Evolutionary conservation across 2,797 vertebrate species (phyloP).

Genomic region (Jordanella pulchra): DNA sequence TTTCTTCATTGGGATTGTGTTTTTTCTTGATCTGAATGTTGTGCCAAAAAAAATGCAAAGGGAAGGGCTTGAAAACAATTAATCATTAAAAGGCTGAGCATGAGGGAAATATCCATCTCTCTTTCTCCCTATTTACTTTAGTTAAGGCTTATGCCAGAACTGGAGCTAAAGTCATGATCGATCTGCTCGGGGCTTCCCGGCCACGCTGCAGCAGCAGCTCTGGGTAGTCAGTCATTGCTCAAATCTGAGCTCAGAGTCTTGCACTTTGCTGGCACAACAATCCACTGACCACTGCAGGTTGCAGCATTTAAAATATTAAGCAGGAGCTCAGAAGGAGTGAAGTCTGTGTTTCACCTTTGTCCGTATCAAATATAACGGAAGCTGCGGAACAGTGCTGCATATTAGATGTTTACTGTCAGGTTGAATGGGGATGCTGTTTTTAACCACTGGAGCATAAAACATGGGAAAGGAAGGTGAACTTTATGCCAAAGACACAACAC

Average conservation of each 20-base stretch:
- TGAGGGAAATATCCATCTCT: conserved; percentile 64
- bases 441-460: conserved; percentile 5
- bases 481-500: not conserved
- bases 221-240: conserved; percentile 62
- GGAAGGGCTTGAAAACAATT: conserved; percentile 61
- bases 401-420: conserved; percentile 29
- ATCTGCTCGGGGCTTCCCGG: conserved; percentile 59
- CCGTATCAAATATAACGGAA: conserved; percentile 38
- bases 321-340: conserved; percentile 52
- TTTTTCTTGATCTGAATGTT: conserved; percentile 35
- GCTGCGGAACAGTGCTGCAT: conserved; percentile 34
- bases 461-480: conserved; percentile 3
- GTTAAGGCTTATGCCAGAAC: conserved; percentile 63
- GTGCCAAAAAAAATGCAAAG: conserved; percentile 47
- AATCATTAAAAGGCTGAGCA: conserved; percentile 58
- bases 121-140: conserved; percentile 57
- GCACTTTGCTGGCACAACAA: conserved; percentile 49
- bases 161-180: conserved; percentile 63
- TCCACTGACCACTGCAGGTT: conserved; percentile 49
- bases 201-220: conserved; percentile 48
- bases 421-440: conserved; percentile 30
- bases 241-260: conserved; percentile 58
- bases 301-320: conserved; percentile 71
- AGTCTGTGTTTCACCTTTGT: conserved; percentile 56
- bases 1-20: conserved; percentile 18